These are phyloP conservation scores for Archaeoteleia sp. DNA, from an alignment of 2,888 invertebrate genomes.

Conservation along the genomic window DNA sequence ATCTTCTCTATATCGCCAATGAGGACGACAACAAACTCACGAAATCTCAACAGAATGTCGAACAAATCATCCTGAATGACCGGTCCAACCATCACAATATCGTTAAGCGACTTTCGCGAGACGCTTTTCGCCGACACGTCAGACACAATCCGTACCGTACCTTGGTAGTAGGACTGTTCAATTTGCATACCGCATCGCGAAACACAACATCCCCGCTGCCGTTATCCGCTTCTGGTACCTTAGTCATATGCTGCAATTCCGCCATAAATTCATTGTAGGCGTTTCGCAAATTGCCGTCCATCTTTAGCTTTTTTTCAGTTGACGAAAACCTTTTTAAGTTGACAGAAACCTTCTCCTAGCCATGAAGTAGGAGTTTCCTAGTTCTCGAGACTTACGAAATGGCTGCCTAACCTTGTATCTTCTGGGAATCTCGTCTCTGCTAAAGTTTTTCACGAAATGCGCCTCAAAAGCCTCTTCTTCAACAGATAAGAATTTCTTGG, in stretches of 20 bases:
- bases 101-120: constrained; percentile 15
- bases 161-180: constrained; percentile 14
- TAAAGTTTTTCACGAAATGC: constrained; percentile 50
- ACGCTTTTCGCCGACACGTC: constrained; percentile 16
- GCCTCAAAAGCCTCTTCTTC: constrained; percentile 47
- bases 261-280: constrained; percentile 23
- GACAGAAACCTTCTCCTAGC: constrained; percentile 8
- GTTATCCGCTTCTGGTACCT: not conserved
- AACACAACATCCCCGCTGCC: constrained; percentile 10
- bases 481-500: constrained; percentile 34
- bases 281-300: not conserved
- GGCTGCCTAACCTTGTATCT: constrained; percentile 17
- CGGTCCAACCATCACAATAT: constrained; percentile 19
- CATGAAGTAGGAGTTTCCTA: constrained; percentile 4
- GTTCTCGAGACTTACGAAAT: constrained; percentile 1
- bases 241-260: constrained; percentile 30
- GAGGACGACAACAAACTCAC: not conserved
- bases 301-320: constrained; percentile 8
- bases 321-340: too few species aligned
- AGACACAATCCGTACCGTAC: constrained; percentile 11
- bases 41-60: not conserved
- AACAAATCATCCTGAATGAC: constrained; percentile 12
- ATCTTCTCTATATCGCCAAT: constrained; percentile 20
- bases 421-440: constrained; percentile 44
- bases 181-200: constrained; percentile 13